phyloP scores from a whole-genome alignment of 2,113 vertebrate genomes.

The Spermophilus dauricus region DNA sequence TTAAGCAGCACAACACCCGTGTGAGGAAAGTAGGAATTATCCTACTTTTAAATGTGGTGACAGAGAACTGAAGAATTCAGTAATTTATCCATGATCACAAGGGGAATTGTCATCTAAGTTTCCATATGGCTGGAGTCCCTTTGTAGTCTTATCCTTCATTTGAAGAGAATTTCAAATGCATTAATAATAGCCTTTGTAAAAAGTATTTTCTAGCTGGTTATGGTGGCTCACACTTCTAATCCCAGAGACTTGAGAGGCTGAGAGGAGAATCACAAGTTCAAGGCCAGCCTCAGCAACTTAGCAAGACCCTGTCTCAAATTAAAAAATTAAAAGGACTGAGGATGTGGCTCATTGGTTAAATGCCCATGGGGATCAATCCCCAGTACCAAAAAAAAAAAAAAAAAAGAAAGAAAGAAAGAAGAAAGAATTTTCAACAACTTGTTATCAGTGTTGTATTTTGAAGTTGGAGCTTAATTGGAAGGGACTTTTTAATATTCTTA shows the following conservation, averaged over 20 bases:
- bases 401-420: neutral
- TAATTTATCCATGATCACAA: neutral
- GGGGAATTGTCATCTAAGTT: neutral
- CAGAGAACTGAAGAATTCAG: conserved; percentile 52
- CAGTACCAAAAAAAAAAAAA: neutral
- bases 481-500: neutral
- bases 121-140: conserved; percentile 15
- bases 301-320: no score
- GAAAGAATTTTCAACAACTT: conserved; percentile 13
- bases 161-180: conserved; percentile 30
- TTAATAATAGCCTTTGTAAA: conserved; percentile 36
- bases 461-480: neutral
- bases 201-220: neutral
- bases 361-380: no score
- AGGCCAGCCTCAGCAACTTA: no score
- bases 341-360: no score
- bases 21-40: conserved; percentile 64
- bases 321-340: no score
- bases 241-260: no score
- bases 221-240: no score
- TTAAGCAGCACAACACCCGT: conserved; percentile 71
- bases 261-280: no score
- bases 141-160: neutral
- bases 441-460: conserved; percentile 11
- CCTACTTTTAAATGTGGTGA: conserved; percentile 19